These are phyloP conservation scores for Cynodonichthys magdalenae DNA, from an alignment of 2,797 vertebrate genomes.

Conservation along the genomic window DNA sequence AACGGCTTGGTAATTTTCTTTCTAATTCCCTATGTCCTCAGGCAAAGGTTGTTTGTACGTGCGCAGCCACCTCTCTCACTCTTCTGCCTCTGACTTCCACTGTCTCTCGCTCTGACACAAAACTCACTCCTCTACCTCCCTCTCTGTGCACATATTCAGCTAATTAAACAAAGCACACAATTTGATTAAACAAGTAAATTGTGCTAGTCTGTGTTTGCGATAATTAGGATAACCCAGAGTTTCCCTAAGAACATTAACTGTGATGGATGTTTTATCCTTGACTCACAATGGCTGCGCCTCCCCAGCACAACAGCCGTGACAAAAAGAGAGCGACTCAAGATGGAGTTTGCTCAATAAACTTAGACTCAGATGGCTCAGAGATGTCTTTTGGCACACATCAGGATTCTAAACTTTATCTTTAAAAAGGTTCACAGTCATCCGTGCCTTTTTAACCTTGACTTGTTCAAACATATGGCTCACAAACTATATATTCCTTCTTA, in stretches of 20 bases:
- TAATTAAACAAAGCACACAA: slow-evolving; percentile 81
- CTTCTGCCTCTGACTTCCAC: slow-evolving; percentile 30
- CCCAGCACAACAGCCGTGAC: slow-evolving; percentile 39
- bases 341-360: slow-evolving; percentile 62
- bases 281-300: slow-evolving; percentile 59
- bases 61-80: slow-evolving; percentile 64
- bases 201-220: slow-evolving; percentile 77
- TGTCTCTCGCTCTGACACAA: slow-evolving; percentile 46
- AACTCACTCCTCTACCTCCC: slow-evolving; percentile 49
- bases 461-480: neutral
- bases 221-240: slow-evolving; percentile 77
- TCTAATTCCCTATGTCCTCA: slow-evolving; percentile 79
- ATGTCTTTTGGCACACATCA: slow-evolving; percentile 46
- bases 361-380: slow-evolving; percentile 38
- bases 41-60: slow-evolving; percentile 72
- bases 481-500: neutral
- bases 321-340: slow-evolving; percentile 31
- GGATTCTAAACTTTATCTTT: slow-evolving; percentile 35
- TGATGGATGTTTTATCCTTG: slow-evolving; percentile 69
- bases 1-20: slow-evolving; percentile 77
- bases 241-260: slow-evolving; percentile 78
- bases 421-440: neutral
- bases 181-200: slow-evolving; percentile 83
- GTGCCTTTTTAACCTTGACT: neutral
- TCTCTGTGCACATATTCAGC: slow-evolving; percentile 71